phyloP scores from a whole-genome alignment of 2,797 vertebrate genomes.

The Cynodonichthys magdalenae region DNA sequence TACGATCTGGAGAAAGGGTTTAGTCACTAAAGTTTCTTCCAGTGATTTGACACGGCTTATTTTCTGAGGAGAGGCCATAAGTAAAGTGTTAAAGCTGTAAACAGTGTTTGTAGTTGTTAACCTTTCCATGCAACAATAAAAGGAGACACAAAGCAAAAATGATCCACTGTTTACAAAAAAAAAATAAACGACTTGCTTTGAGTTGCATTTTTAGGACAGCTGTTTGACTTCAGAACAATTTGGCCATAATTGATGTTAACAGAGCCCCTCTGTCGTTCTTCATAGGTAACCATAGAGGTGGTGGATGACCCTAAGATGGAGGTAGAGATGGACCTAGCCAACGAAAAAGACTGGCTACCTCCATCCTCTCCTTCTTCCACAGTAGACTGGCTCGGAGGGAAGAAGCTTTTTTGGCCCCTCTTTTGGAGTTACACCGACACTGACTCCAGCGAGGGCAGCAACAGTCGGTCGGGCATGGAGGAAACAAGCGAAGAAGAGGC shows the following conservation, averaged over 20 bases:
- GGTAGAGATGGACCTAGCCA: constrained; percentile 89
- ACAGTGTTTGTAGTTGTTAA: constrained; percentile 2
- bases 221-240: background rate
- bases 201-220: no score
- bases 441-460: constrained; percentile 78
- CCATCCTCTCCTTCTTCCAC: constrained; percentile 74
- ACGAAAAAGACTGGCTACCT: constrained; percentile 86
- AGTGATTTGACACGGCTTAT: constrained; percentile 38
- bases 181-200: no score
- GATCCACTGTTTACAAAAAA: background rate
- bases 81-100: constrained; percentile 11
- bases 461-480: constrained; percentile 74
- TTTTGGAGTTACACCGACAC: constrained; percentile 89
- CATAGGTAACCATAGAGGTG: constrained; percentile 91
- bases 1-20: constrained; percentile 30
- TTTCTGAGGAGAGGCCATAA: constrained; percentile 26
- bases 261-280: background rate
- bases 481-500: constrained; percentile 77
- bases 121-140: background rate
- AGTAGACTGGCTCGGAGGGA: constrained; percentile 85
- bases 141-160: background rate
- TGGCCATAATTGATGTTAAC: background rate
- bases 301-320: constrained; percentile 89
- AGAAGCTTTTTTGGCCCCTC: constrained; percentile 91
- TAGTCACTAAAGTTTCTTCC: constrained; percentile 20